A percentile compares a stretch with the other conserved stretches of the same genome.
Evolutionary conservation across 2,888 invertebrate species (phyloP).

Genomic region (Eristalis tenax): DNA sequence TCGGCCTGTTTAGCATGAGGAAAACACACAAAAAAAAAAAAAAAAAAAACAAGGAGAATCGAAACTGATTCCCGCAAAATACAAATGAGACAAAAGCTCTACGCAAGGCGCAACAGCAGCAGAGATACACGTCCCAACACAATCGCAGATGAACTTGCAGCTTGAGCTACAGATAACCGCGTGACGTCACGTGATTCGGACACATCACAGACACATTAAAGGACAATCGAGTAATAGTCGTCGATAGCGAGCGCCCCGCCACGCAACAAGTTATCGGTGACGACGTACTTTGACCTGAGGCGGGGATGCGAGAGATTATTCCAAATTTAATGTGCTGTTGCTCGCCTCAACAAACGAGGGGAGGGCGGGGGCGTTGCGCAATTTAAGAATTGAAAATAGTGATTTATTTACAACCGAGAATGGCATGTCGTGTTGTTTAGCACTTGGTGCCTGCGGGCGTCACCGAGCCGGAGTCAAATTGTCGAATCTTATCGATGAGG

Average conservation of each 20-base stretch:
- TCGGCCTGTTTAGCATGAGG: constrained; percentile 29
- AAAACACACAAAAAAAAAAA: background rate
- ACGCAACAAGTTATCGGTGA: background rate
- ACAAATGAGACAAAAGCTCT: constrained; percentile 55
- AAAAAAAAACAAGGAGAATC: background rate
- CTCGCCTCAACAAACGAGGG: background rate
- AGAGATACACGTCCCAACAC: constrained; percentile 8
- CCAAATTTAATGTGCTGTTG: background rate
- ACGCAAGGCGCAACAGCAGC: constrained; percentile 48
- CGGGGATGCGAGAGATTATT: background rate
- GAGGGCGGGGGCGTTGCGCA: background rate
- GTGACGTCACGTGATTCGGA: background rate
- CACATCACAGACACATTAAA: background rate
- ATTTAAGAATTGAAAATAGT: background rate
- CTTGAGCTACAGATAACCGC: constrained; percentile 24
- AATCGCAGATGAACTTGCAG: constrained; percentile 45
- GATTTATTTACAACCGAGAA: background rate
- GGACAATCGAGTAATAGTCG: background rate
- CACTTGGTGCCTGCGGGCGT: background rate
- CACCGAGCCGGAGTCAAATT: too few species aligned
- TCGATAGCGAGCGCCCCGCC: background rate
- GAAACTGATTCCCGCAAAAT: constrained; percentile 28
- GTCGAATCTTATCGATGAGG: background rate
- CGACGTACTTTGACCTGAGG: background rate
- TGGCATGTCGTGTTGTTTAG: background rate